Evolutionary conservation across 2,797 vertebrate species (phyloP).

Genomic region (Spinus pinus): DNA sequence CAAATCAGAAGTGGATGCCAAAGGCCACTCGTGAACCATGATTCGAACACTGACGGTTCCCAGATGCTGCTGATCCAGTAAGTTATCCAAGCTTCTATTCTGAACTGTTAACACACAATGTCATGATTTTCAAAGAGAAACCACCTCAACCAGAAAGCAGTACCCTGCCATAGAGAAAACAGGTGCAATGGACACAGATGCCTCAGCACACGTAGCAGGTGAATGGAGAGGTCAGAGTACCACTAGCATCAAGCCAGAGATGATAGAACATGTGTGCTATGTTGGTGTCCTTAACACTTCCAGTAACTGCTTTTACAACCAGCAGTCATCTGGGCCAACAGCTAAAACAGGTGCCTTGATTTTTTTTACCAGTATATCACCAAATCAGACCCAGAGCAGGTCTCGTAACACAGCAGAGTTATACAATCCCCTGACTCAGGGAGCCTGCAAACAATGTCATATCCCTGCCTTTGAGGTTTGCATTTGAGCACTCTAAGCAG

Average conservation of each 20-base stretch:
- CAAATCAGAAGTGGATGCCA: constrained; percentile 83
- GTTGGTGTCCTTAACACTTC: background rate
- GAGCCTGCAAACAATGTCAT: accelerated
- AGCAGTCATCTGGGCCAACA: background rate
- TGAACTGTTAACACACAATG: constrained; percentile 76
- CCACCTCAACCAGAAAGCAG: background rate
- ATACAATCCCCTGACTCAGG: background rate
- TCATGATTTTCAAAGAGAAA: background rate
- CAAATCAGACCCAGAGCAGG: background rate
- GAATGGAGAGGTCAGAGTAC: background rate
- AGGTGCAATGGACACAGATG: background rate
- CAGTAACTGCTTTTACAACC: background rate
- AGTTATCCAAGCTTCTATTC: constrained; percentile 70
- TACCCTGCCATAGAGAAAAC: background rate
- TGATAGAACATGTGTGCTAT: background rate
- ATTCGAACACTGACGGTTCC: constrained; percentile 85
- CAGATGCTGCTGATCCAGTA: constrained; percentile 72
- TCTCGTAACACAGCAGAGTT: background rate
- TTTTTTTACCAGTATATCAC: background rate
- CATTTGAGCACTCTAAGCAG: background rate
- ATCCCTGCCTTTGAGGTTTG: background rate
- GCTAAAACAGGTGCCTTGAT: background rate
- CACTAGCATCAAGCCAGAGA: background rate
- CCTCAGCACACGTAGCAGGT: background rate
- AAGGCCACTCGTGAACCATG: constrained; percentile 87